Evolutionary conservation across 2,888 invertebrate genomes (phyloP), one percentile per base, ranked within the genome.

Genomic region (Apotomis turbidana): DNA sequence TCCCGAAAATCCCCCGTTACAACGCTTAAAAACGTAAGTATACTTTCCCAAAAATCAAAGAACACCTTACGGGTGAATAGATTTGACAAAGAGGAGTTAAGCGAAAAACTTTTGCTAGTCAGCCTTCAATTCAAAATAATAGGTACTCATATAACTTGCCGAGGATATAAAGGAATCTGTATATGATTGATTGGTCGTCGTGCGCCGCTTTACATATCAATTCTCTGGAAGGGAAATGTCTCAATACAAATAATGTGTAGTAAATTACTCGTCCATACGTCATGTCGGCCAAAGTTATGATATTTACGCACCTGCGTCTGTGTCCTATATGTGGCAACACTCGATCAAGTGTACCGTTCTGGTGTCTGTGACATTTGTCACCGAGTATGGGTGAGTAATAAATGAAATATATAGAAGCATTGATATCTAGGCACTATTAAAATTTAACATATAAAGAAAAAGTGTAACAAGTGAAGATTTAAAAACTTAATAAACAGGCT

Each of bases 271-370:
- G 58, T 57, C 64, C 71, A 73, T 71, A 73, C 71, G 66, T 55
- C 71, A 70, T 57, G 60, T 58, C 61, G 71, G 70, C 63, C 63
- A 72, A 74, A 74, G 59, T 63, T 57, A 41, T 69, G 63, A 55
- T 71, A 70, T 67, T 61, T n/a, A 55, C 49, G 15, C 74, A 74
- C 72, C 72, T 74, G 74, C 58, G 71, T 54, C 72, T 55, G 41
- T 69, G 55, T 58, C 52, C 27, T 69, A 54, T 70, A 69, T 41
- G 66, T 68, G 71, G 60, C 66, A 71, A 57, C 72, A 52, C 59
- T 74, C 72, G 66, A 74, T 72, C 72, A 74, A 71, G 63, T 67
- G 68, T 60, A 64, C 49, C 68, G 68, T 52, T 58, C 38, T 67
- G 67, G 60, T 61, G 71, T 74, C 74, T 68, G 55, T 60, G 49